Evolutionary conservation across 2,113 vertebrate species (phyloP).

Genomic region (Xyliphius kryptos): DNA sequence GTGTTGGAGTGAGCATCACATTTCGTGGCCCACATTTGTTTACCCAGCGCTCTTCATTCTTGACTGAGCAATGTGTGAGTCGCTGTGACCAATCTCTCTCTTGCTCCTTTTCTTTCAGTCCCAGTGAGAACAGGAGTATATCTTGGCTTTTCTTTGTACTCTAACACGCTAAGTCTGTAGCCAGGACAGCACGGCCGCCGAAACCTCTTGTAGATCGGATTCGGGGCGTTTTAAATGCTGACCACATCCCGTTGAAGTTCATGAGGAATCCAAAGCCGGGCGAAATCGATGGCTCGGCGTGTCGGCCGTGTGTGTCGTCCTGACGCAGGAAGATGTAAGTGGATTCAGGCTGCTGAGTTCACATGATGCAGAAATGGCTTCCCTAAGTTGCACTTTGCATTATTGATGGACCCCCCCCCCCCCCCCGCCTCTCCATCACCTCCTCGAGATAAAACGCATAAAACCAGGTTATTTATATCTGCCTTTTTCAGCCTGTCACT

Average conservation of each 20-base stretch:
- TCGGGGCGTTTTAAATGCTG: constrained; percentile 5
- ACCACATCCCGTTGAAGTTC: constrained; percentile 22
- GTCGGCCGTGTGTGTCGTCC: constrained; percentile 26
- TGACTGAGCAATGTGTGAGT: constrained; percentile 15
- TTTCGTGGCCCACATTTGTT: constrained; percentile 8
- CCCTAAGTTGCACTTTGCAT: constrained; percentile 50
- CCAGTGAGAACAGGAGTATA: background rate
- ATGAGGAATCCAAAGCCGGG: constrained; percentile 9
- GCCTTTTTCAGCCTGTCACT: constrained; percentile 10
- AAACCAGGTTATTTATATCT: constrained; percentile 35
- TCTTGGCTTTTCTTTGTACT: background rate
- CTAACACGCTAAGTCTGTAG: background rate
- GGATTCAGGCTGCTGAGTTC: constrained; percentile 21
- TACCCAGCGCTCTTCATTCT: constrained; percentile 7
- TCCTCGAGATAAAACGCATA: constrained; percentile 4
- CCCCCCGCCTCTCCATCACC: background rate
- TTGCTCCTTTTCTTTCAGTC: background rate
- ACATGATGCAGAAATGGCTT: constrained; percentile 38
- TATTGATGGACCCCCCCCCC: constrained; percentile 53
- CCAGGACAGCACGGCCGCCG: background rate
- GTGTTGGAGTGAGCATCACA: constrained; percentile 9
- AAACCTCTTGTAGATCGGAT: background rate
- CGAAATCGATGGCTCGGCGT: constrained; percentile 37
- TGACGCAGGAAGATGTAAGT: constrained; percentile 10
- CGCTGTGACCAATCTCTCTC: constrained; percentile 6